Evolutionary conservation across 2,888 invertebrate species (phyloP), one percentile per base, ranked within the genome.

Genomic region (Ellobium chinense): DNA sequence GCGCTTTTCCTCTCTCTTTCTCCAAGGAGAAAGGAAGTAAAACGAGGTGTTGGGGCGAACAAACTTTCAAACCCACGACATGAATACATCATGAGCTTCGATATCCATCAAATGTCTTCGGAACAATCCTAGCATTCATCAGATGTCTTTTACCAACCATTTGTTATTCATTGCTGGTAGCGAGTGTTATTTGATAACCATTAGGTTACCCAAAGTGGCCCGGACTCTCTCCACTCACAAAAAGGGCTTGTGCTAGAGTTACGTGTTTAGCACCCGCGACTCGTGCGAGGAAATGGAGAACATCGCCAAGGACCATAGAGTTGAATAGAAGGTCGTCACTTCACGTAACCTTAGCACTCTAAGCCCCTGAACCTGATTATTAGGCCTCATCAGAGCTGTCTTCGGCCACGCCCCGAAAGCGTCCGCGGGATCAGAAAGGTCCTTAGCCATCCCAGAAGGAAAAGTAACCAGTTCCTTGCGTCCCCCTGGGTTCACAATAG

Each of bases 311-410:
- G 4, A 21, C 1, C 18, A 31, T 34, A 21, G 27, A 29, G 0
- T 14, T 14, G 24, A 24, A 72, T 36, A 58, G 14, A 24, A 72
- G 72, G 72, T 72, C 72, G 37, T 7, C 31, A 62, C 27, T 21
- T 46, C 31, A 34, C 39, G 74, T 63, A 36, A 74, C 62, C 74
- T 63, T 63, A 62, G 29, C 63, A 37, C 74, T 54, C 21, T 46
- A 29, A 29, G 18, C 27, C 31, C 14, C 46, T 0, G 29, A 31
- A 14, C 21, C 74, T 31, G 46, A 36, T 56, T 76, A 76, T 65
- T 76, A 76, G 56, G 18, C 18, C 34, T 76, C 56, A n/a, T 76
- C 66, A 31, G 54, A 54, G 24, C 75, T n/a, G 65, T 75, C 75
- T 29, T 1, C 27, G 18, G 31, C 39, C 63, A 74, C 27, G 27